phyloP scores from a whole-genome alignment of 2,888 invertebrate genomes.

The Leucoptera coffeella region DNA sequence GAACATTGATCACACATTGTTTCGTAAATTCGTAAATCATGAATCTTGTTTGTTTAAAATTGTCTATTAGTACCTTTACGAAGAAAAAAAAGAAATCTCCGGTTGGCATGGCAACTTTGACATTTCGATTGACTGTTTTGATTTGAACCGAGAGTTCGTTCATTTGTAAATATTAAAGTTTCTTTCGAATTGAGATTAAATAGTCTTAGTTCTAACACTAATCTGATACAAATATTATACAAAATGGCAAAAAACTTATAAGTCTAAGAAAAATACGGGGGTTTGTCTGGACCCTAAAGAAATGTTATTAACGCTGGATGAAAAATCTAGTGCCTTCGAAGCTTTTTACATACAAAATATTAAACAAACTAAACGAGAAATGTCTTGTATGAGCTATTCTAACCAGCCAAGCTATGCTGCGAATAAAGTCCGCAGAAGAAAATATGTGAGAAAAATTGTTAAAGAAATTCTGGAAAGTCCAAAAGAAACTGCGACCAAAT shows the following conservation, averaged over 20 bases:
- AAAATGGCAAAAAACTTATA: conserved; percentile 32
- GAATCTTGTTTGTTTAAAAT: too few relatives aligned
- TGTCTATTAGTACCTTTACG: too few relatives aligned
- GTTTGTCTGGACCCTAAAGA: conserved; percentile 22
- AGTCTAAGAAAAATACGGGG: conserved; percentile 25
- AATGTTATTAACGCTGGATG: conserved; percentile 21
- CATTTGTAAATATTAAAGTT: too few relatives aligned
- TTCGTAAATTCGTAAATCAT: too few relatives aligned
- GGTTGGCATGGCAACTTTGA: too few relatives aligned
- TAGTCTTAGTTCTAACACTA: too few relatives aligned
- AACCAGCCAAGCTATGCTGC: conserved; percentile 15
- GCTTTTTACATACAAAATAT: conserved; percentile 41
- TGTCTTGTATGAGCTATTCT: conserved; percentile 20
- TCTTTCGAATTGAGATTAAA: too few relatives aligned
- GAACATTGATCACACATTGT: too few relatives aligned
- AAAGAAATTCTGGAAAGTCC: conserved; percentile 17
- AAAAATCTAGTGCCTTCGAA: conserved; percentile 28
- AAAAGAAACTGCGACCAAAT: conserved; percentile 13
- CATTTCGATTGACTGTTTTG: too few relatives aligned
- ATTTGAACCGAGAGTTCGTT: too few relatives aligned
- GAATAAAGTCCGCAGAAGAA: conserved; percentile 30
- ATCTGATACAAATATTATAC: too few relatives aligned
- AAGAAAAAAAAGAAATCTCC: too few relatives aligned
- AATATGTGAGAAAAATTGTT: conserved; percentile 29
- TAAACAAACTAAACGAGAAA: conserved; percentile 35